Evolutionary conservation across 2,113 vertebrate species (phyloP).

Genomic region (Odontesthes bonariensis): DNA sequence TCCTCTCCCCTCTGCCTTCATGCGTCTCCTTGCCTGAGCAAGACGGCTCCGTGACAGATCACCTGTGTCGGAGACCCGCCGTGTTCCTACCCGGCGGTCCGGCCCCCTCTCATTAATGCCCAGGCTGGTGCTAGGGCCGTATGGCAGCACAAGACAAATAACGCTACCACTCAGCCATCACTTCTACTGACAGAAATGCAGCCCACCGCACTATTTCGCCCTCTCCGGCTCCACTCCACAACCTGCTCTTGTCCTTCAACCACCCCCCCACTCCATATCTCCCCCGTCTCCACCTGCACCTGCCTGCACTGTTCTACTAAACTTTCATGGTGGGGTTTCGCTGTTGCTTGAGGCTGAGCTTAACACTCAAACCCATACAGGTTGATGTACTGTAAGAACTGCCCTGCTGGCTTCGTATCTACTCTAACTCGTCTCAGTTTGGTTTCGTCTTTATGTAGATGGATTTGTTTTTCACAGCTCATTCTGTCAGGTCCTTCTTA

Average conservation of each 20-base stretch:
- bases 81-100: slow-evolving; percentile 83
- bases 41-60: slow-evolving; percentile 82
- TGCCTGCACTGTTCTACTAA: slow-evolving; percentile 63
- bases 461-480: slow-evolving; percentile 36
- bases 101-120: slow-evolving; percentile 87
- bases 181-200: slow-evolving; percentile 89
- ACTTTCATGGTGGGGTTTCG: slow-evolving; percentile 53
- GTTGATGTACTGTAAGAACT: slow-evolving; percentile 36
- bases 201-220: slow-evolving; percentile 85
- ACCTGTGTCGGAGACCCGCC: slow-evolving; percentile 75
- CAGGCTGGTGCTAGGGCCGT: slow-evolving; percentile 78
- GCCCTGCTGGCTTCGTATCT: slow-evolving; percentile 29
- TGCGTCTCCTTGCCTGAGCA: slow-evolving; percentile 67
- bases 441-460: slow-evolving; percentile 5
- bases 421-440: slow-evolving; percentile 31
- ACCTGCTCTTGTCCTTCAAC: slow-evolving; percentile 83
- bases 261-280: slow-evolving; percentile 39
- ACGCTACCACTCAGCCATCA: slow-evolving; percentile 84
- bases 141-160: slow-evolving; percentile 88
- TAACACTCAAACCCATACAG: slow-evolving; percentile 26
- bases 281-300: slow-evolving; percentile 66
- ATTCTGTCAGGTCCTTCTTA: slow-evolving; percentile 40
- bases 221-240: slow-evolving; percentile 79
- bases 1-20: slow-evolving; percentile 62
- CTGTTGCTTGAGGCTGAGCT: slow-evolving; percentile 52